Percentiles rank a stretch among this genome's conserved stretches.
Evolutionary conservation across 2,888 invertebrate genomes (phyloP).

Genomic region (Carabus problematicus): DNA sequence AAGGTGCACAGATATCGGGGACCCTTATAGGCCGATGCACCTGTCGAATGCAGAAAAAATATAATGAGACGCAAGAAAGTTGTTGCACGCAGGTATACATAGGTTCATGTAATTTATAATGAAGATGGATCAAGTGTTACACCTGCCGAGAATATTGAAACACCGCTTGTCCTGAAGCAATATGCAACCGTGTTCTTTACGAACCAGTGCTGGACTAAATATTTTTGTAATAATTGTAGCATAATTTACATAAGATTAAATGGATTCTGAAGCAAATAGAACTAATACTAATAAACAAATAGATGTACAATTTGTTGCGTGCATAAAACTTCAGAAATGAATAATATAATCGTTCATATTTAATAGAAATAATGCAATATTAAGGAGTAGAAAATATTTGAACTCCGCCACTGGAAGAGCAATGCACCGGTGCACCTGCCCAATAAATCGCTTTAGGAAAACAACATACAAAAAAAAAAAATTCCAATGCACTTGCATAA

Average conservation of each 20-base stretch:
- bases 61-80: no score
- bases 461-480: background rate
- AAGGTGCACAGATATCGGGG: slow-evolving; percentile 37
- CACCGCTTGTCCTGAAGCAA: slow-evolving; percentile 21
- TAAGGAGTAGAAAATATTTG: background rate
- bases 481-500: slow-evolving; percentile 19
- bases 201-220: no score
- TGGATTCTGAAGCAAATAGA: no score
- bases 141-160: background rate
- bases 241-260: no score
- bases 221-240: no score
- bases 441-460: background rate
- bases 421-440: slow-evolving; percentile 16
- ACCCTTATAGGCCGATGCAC: slow-evolving; percentile 27
- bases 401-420: slow-evolving; percentile 25
- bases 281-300: no score
- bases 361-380: no score
- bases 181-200: slow-evolving; percentile 5
- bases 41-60: slow-evolving; percentile 17
- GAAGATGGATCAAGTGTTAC: slow-evolving; percentile 14
- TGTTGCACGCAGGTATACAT: background rate
- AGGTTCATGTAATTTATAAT: slow-evolving; percentile 21
- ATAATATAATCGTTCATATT: no score
- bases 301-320: no score
- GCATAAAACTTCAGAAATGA: no score